Base-by-base conservation (phyloP, 1,140 invertebrate genomes). In the Eupeodes corollae region DNA sequence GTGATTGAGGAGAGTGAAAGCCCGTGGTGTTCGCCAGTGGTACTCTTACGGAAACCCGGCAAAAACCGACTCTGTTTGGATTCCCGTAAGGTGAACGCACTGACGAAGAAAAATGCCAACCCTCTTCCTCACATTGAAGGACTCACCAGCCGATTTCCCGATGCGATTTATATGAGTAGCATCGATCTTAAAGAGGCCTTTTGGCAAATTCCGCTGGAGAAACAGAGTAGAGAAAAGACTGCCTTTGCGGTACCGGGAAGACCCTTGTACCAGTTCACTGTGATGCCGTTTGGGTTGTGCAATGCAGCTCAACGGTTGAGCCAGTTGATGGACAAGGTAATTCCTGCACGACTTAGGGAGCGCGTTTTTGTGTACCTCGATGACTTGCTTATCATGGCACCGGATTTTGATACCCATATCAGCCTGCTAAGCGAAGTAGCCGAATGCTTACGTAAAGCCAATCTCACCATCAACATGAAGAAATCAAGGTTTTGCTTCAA, bases 171-270 rank as follows among this genome's bases (percentile, higher is more conserved):
- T 15, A 47, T 47, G 58, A 44, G 56, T 46, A 56, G 59, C 5
- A 16, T 67, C 3, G 56, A 64, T 47, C 45, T 67, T 12, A 62
- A 59, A 46, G 51, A 56, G 26, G 63, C 58, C 0, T 68, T 58
- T 45, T 61, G 55, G 53, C 63, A 71, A 47, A 55, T 71, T 6
- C 57, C 56, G 0, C 14, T 71, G 3, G 51, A 47, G 1, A 30
- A 50, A 6, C 44, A 47, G 13, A 57, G 50, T 16, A 52, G 49
- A 40, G 51, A 60, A 38, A 71, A 71, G 35, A 75, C 72, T 1
- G 71, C 68, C 5, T 73, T 73, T 50, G 59, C 63, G 3, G 67
- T 70, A 3, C 65, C 62, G 11, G 60, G 61, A 21, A 57, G 60
- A 44, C 63, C 65, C 6, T 51, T 68, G 15, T 70, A 56, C 47